Base-by-base conservation (phyloP, 2,113 vertebrate species). In the Dromiciops gliroides region DNA sequence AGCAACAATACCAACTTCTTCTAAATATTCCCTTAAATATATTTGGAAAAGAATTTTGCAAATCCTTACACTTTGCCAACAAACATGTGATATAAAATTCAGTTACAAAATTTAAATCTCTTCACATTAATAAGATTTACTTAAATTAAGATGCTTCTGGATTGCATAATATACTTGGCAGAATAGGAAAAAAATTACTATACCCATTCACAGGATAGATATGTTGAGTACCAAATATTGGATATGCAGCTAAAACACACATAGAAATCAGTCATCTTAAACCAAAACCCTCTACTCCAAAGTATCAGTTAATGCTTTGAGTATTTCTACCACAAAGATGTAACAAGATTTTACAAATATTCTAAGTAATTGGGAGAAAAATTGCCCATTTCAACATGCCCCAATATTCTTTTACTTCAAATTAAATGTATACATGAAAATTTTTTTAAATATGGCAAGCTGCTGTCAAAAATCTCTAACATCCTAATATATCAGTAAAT, bases 111-210 rank as follows among this genome's bases (percentile, higher is more conserved):
- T 91, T 56, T 93, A 94, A 95, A 94, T 95, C 28, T 4, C 88
- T 90, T 97, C 51, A 92, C 25, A 97, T 92, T 95, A 96, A 25
- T 92, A 53, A 96, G 24, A 16, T 93, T 95, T 92, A 92, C 53
- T 90, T 75, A 31, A 90, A 92, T 49, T 92, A 52, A 0, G 90
- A 92, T 89, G 93, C 52, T 93, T 28, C 88, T 88, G 14, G 37
- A 24, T 95, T 92, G 96, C 50, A 90, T 94, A 95, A 83, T 25
- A 96, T 93, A 44, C 3, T 89, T 90, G 14, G 50, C 24, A 96
- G 8, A 89, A 83, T 2, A 83, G 67, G n/a, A 19, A 89, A 96
- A 94, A 95, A 56, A 96, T 44, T 88, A 89, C 83, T 93, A 92
- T 47, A 3, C 48, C 49, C 50, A 95, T 50, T 90, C 9, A 48